Evolutionary conservation across 2,113 vertebrate genomes (phyloP), one percentile per base, ranked within the genome.

Genomic region (Chionomys nivalis): DNA sequence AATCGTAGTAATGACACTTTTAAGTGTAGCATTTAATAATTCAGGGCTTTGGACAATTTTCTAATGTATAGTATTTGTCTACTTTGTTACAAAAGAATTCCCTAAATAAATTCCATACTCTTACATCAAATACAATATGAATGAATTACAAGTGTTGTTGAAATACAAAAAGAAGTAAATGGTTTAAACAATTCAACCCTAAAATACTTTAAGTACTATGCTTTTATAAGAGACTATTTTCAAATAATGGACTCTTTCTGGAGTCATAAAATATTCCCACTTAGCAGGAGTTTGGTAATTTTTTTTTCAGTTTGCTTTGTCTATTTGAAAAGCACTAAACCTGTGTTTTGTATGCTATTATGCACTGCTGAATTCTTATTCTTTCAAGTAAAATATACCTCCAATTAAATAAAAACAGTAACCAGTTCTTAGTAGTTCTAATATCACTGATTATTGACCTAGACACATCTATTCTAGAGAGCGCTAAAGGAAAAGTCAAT

Each of bases 281-380:
- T 89, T 94, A 87, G 79, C 14, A 92, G 44, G 36, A 85, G 49
- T 47, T 96, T 58, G 39, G 12, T 93, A 79, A 66, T 70, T 90
- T 90, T 36, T 36, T 92, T 36, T 95, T 72, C 8, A 36, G 11
- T 77, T 89, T 87, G 3, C 44, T 61, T 78, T 75, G 61, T 95
- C 52, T 47, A 19, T 93, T 78, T 86, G 28, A 91, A 91, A 97
- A 90, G 24, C 76, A 94, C 86, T 82, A 91, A 90, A 26, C 24
- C 12, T 92, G 52, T 39, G 28, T 58, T 96, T 87, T 95, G 28
- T 11, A 72, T 52, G 24, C 10, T 73, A 33, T 88, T 89, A 36
- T 31, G 85, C 14, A 72, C 44, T 63, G 82, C 26, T 91, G 13
- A 55, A 16, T 88, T 91, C 16, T 73, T 87, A 21, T 72, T 90